Evolutionary conservation across 2,888 invertebrate genomes (phyloP), one percentile per base, ranked within the genome.

Genomic region (Lathronympha strigana): DNA sequence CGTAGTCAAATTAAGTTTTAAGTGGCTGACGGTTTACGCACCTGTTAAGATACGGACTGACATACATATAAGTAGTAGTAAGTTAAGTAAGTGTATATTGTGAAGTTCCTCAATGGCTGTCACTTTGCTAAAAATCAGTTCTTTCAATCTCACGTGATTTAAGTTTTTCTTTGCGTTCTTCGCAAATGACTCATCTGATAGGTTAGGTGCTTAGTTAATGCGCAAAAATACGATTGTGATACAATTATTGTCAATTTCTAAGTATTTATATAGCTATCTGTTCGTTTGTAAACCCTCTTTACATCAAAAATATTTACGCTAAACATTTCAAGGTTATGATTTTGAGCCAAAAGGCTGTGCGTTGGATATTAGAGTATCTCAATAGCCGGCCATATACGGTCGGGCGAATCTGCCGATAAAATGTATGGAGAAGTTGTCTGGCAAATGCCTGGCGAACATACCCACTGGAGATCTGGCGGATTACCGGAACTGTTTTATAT

Each of bases 151-250:
- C 69, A 69, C 68, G 69, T 71, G 69, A 68, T 62, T 62, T 60
- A 57, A 28, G 53, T 74, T 72, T 72, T 72, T 74, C 61, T 71
- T 66, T 54, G 68, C 73, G 74, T 77, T 76, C 69, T 69, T 73
- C 63, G 50, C 68, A 63, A 69, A 75, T 81, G 80, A 82, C 72
- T 81, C 78, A 81, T 73, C 43, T 58, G 31, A 45, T 51, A 31
- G 28, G 19, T 25, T n/a, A n/a, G n/a, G n/a, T 43, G 57, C 47
- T 57, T 61, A 60, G 64, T 68, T 67, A 69, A 63, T 50, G 50
- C 45, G 61, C 63, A 69, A 70, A 70, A 72, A 71, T 63, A 45
- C 11, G 19, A 21, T 8, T n/a, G 21, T 23, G 15, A 11, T 53
- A 36, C 8, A n/a, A 3, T 4, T 21, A 13, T 13, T 36, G 50